A percentile compares a stretch with the other conserved stretches of the same genome.
Conservation (phyloP, 2,888 invertebrate species). For the Zhuqinia jingwanae region DNA sequence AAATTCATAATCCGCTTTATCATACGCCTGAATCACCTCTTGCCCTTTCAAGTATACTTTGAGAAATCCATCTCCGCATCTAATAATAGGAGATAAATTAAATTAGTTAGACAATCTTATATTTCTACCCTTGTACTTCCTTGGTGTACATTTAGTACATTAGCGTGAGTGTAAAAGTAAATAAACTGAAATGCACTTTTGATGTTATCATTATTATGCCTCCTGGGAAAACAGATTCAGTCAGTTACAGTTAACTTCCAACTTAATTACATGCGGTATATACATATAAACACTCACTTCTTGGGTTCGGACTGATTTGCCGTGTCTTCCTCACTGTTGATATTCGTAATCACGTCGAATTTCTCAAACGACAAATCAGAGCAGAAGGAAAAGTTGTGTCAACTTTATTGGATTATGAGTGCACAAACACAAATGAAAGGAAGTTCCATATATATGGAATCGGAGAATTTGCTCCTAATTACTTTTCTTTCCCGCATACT, state of each 20-base stretch:
- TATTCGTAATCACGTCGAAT: constrained; percentile 93
- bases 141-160: not conserved
- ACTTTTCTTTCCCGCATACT: no score
- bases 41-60: constrained; percentile 95
- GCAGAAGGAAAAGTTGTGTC: no score
- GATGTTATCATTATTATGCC: constrained; percentile 25
- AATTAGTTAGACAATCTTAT: constrained; percentile 23
- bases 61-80: constrained; percentile 94
- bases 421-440: constrained; percentile 98
- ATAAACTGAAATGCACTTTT: constrained; percentile 12
- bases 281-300: no score
- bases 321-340: constrained; percentile 82
- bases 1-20: constrained; percentile 95
- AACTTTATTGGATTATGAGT: constrained; percentile 98
- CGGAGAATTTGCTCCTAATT: no score
- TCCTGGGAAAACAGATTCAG: not conserved
- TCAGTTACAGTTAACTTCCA: constrained; percentile 5
- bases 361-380: constrained; percentile 91
- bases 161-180: no score
- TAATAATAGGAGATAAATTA: constrained; percentile 79
- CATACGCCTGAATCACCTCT: constrained; percentile 94
- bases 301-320: constrained; percentile 70
- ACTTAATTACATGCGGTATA: not conserved
- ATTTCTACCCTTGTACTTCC: not conserved
- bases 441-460: constrained; percentile 82